Evolutionary conservation across 2,888 invertebrate species (phyloP).

Genomic region (Noctua janthina): DNA sequence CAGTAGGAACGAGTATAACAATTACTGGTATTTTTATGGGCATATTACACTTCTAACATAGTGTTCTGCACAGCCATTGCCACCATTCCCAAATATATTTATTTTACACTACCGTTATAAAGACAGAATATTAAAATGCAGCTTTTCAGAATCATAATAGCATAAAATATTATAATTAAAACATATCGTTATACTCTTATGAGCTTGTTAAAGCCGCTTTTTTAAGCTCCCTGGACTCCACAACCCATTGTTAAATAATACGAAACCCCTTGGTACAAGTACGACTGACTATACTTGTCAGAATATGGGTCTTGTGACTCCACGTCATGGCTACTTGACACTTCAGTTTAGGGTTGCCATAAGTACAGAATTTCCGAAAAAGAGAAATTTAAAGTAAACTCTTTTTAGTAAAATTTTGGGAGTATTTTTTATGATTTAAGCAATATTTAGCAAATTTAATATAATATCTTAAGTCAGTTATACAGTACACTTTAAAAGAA

Average conservation of each 20-base stretch:
- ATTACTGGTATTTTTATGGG: constrained; percentile 4
- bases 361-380: too few relatives aligned
- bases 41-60: neutral
- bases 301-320: too few relatives aligned
- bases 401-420: too few relatives aligned
- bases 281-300: too few relatives aligned
- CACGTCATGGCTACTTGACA: too few relatives aligned
- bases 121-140: neutral
- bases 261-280: too few relatives aligned
- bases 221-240: neutral
- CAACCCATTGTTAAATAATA: neutral
- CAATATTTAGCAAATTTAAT: too few relatives aligned
- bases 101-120: neutral
- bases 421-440: too few relatives aligned
- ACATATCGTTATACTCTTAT: neutral
- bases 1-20: neutral
- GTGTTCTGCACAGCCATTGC: neutral
- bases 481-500: too few relatives aligned
- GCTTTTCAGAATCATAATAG: neutral
- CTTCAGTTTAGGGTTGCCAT: too few relatives aligned
- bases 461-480: too few relatives aligned
- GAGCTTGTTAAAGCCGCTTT: neutral
- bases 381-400: too few relatives aligned
- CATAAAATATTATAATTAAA: neutral
- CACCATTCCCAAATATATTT: neutral